A percentile compares a stretch with the other conserved stretches of the same genome.
Evolutionary conservation across 2,888 invertebrate species (phyloP).

Genomic region (Pecten maximus): DNA sequence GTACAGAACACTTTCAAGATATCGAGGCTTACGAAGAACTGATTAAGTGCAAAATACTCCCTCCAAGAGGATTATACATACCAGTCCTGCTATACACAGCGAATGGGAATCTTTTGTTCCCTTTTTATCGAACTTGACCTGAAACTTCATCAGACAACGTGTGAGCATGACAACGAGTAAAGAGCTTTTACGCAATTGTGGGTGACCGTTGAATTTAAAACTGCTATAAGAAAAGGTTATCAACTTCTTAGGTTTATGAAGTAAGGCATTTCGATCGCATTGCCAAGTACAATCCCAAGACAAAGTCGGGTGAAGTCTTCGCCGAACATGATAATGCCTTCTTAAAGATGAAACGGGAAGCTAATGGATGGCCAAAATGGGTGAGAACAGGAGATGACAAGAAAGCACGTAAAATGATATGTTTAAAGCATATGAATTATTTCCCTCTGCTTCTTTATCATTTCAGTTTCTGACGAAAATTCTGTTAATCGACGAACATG

Average conservation of each 20-base stretch:
- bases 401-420: too few relatives aligned
- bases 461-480: conserved; percentile 56
- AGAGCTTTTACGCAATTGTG: conserved; percentile 53
- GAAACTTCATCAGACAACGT: conserved; percentile 48
- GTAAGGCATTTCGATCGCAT: too few relatives aligned
- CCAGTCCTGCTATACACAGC: conserved; percentile 74
- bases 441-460: too few relatives aligned
- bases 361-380: too few relatives aligned
- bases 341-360: too few relatives aligned
- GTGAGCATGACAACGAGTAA: conserved; percentile 42
- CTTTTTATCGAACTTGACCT: conserved; percentile 72
- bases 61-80: conserved; percentile 69
- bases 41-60: conserved; percentile 67
- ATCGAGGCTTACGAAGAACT: conserved; percentile 67
- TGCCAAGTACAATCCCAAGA: too few relatives aligned
- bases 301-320: too few relatives aligned
- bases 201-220: conserved; percentile 49
- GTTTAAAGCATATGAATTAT: too few relatives aligned
- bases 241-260: too few relatives aligned
- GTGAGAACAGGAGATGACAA: too few relatives aligned
- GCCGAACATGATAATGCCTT: not conserved
- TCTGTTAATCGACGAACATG: conserved; percentile 54
- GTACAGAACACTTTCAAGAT: conserved; percentile 64
- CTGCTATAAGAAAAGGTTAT: too few relatives aligned
- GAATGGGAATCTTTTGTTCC: conserved; percentile 77